phyloP scores from a whole-genome alignment of 2,888 invertebrate genomes.

The Oscheius sp. region DNA sequence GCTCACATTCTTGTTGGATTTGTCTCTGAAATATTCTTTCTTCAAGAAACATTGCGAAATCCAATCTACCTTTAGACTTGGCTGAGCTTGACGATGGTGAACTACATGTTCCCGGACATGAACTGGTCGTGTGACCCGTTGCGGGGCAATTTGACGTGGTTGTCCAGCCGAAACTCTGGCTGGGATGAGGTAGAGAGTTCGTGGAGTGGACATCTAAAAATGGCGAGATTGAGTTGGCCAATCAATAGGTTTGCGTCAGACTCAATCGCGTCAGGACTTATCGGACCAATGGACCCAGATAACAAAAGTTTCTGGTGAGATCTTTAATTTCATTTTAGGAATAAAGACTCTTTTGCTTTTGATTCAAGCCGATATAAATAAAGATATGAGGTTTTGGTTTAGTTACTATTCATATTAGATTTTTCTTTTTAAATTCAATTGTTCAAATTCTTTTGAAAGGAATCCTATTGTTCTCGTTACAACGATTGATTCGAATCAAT shows the following conservation, averaged over 20 bases:
- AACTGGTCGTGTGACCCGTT: background rate
- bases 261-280: background rate
- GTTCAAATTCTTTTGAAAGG: background rate
- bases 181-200: conserved; percentile 26
- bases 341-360: no score
- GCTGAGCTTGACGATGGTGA: background rate
- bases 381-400: no score
- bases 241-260: background rate
- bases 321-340: no score
- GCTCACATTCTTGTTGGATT: no score
- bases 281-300: background rate
- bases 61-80: conserved; percentile 16
- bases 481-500: no score
- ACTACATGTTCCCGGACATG: background rate
- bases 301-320: no score
- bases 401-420: no score
- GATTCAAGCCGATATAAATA: no score
- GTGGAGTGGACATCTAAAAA: conserved; percentile 21
- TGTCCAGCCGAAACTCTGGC: background rate
- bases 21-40: conserved; percentile 3
- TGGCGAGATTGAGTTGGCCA: background rate
- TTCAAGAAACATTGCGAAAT: background rate
- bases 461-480: no score
- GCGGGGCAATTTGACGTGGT: background rate
- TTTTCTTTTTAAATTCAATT: no score